These are phyloP conservation scores for Pheosia gnoma DNA, from an alignment of 2,888 invertebrate species.

Conservation along the genomic window DNA sequence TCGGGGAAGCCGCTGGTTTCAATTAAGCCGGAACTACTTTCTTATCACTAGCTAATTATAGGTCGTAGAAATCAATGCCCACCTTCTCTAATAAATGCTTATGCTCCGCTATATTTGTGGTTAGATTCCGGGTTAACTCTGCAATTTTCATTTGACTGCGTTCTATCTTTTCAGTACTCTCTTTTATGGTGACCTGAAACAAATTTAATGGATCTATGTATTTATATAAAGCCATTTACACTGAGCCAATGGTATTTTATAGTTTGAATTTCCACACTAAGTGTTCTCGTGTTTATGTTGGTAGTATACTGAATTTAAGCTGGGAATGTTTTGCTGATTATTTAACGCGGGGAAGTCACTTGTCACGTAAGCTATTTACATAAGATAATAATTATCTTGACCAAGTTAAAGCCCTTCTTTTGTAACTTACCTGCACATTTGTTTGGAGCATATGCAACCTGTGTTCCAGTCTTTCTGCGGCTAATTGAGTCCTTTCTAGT, in stretches of 20 bases:
- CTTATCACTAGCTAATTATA: conserved; percentile 2
- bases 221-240: background rate
- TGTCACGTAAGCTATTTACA: background rate
- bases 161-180: conserved; percentile 70
- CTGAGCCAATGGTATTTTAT: background rate
- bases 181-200: conserved; percentile 77
- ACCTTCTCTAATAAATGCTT: conserved; percentile 75
- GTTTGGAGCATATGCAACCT: conserved; percentile 76
- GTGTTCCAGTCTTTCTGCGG: conserved; percentile 77
- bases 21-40: background rate
- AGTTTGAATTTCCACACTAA: background rate
- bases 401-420: background rate
- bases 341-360: background rate
- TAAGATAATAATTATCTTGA: background rate
- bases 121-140: conserved; percentile 69
- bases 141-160: conserved; percentile 67
- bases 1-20: background rate
- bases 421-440: conserved; percentile 64
- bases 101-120: conserved; percentile 67
- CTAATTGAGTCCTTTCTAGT: conserved; percentile 77
- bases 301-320: background rate
- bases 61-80: conserved; percentile 23
- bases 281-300: background rate
- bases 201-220: conserved; percentile 1
- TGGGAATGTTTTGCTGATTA: background rate